phyloP scores from a whole-genome alignment of 2,113 vertebrate species.

The Sander lucioperca region DNA sequence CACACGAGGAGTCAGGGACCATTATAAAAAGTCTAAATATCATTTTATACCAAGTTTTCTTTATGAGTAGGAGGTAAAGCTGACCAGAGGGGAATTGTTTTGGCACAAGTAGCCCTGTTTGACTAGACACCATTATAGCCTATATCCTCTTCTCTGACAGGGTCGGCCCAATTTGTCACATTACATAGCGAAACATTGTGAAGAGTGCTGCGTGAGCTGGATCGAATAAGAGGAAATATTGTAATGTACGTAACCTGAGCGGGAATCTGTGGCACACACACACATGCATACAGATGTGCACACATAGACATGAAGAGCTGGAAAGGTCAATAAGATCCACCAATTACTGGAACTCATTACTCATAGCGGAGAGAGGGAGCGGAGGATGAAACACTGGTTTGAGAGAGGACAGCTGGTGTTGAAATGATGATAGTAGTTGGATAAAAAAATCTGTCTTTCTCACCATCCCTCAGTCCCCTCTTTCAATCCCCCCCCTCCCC shows the following conservation, averaged over 20 bases:
- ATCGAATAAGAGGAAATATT: slow-evolving; percentile 55
- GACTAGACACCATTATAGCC: slow-evolving; percentile 64
- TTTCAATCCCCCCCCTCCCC: not conserved
- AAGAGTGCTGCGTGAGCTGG: slow-evolving; percentile 41
- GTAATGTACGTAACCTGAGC: slow-evolving; percentile 60
- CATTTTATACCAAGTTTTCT: slow-evolving; percentile 25
- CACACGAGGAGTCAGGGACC: not conserved
- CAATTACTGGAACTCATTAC: slow-evolving; percentile 76
- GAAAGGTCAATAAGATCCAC: slow-evolving; percentile 64
- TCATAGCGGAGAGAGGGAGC: slow-evolving; percentile 37
- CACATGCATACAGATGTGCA: not conserved
- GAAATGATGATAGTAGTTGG: slow-evolving; percentile 61
- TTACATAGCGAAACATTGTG: slow-evolving; percentile 58
- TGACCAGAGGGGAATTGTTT: slow-evolving; percentile 51
- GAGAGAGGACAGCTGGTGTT: slow-evolving; percentile 56
- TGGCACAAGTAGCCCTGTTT: slow-evolving; percentile 45
- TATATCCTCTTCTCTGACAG: slow-evolving; percentile 62
- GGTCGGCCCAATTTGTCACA: slow-evolving; percentile 67
- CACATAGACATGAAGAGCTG: slow-evolving; percentile 29
- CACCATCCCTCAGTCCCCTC: slow-evolving; percentile 1
- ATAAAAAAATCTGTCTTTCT: slow-evolving; percentile 65
- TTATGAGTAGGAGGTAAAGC: slow-evolving; percentile 32
- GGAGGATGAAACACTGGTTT: slow-evolving; percentile 50
- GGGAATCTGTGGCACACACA: slow-evolving; percentile 27
- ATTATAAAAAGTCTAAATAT: slow-evolving; percentile 24